Evolutionary conservation across 2,113 vertebrate species (phyloP).

Genomic region (Crocuta crocuta): DNA sequence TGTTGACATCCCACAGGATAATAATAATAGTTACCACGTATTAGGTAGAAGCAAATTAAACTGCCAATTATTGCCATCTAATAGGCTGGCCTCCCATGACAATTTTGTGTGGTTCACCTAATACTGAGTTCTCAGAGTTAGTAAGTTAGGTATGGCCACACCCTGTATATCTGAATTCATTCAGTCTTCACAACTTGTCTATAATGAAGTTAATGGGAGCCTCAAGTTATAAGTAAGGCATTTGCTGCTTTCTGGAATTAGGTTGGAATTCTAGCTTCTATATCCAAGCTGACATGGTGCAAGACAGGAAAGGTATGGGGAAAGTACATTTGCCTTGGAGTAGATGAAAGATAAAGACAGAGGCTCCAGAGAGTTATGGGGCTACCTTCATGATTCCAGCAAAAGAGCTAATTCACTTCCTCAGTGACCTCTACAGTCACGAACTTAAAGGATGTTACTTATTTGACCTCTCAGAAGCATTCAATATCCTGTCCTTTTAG

Average conservation of each 20-base stretch:
- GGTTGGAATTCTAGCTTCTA: not conserved
- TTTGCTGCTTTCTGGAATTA: not conserved
- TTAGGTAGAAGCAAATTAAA: not conserved
- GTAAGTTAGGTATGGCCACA: too few species aligned
- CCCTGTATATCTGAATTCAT: not conserved
- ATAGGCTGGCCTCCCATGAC: fast-evolving
- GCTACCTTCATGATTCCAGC: not conserved
- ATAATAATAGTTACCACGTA: not conserved
- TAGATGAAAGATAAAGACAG: not conserved
- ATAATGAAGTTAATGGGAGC: not conserved
- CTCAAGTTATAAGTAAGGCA: not conserved
- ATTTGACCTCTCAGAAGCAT: not conserved
- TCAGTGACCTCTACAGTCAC: not conserved
- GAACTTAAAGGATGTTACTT: not conserved
- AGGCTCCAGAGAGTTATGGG: too few species aligned
- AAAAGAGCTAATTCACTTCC: not conserved
- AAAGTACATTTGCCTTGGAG: not conserved
- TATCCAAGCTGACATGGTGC: not conserved
- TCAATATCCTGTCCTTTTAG: not conserved
- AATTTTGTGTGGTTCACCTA: not conserved
- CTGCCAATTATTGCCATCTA: not conserved
- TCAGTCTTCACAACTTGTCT: not conserved
- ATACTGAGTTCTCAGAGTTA: not conserved
- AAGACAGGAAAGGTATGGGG: not conserved
- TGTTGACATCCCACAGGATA: not conserved